phyloP scores from a whole-genome alignment of 2,888 invertebrate species.

The Mythimna lalbum region DNA sequence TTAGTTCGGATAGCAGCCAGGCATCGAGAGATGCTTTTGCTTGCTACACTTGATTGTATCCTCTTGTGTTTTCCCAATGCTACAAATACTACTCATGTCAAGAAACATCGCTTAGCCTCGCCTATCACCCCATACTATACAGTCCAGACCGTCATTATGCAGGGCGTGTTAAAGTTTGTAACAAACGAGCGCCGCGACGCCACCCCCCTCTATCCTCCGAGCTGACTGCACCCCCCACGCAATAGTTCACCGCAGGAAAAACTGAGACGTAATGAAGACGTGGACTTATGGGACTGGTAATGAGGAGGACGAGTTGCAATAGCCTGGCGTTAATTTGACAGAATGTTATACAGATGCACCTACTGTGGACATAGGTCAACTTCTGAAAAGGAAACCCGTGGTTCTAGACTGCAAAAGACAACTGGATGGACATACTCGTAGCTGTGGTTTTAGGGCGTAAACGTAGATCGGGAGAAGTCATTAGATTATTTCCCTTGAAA shows the following conservation, averaged over 20 bases:
- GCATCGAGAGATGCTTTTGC: too few relatives aligned
- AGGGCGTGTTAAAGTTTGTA: slow-evolving; percentile 56
- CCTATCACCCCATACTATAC: neutral
- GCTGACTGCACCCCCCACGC: slow-evolving; percentile 9
- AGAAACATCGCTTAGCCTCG: slow-evolving; percentile 18
- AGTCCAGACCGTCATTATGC: slow-evolving; percentile 49
- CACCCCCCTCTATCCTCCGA: slow-evolving; percentile 2
- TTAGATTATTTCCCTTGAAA: too few relatives aligned
- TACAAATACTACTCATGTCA: neutral
- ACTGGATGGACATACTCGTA: too few relatives aligned
- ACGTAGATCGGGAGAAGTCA: too few relatives aligned
- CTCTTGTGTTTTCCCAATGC: too few relatives aligned
- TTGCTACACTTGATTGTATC: too few relatives aligned
- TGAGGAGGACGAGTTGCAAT: slow-evolving; percentile 19
- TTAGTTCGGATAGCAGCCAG: too few relatives aligned
- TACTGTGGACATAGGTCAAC: too few relatives aligned
- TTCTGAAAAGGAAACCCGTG: too few relatives aligned
- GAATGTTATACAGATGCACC: too few relatives aligned
- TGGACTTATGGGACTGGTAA: slow-evolving; percentile 26
- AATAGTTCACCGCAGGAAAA: slow-evolving; percentile 54
- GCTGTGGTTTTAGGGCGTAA: too few relatives aligned
- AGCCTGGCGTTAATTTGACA: neutral
- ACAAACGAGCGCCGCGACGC: slow-evolving; percentile 53
- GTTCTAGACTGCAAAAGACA: too few relatives aligned
- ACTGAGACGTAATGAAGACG: slow-evolving; percentile 42